Conservation (phyloP, 2,888 invertebrate genomes). For the Acrocyrtus sp. region DNA sequence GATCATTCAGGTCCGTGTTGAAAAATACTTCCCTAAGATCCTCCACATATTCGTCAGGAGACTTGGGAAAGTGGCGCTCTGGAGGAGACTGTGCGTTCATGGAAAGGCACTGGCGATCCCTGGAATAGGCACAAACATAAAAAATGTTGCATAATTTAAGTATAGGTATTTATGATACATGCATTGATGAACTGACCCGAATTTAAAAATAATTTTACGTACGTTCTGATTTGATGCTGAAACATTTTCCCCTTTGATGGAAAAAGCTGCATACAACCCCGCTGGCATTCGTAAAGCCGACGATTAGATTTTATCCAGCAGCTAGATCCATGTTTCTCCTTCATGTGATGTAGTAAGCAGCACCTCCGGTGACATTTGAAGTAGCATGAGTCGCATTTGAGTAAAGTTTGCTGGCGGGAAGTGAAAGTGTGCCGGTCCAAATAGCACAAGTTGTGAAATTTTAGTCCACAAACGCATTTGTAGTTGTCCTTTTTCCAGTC, state of each 20-base stretch:
- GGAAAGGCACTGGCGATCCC: constrained; percentile 13
- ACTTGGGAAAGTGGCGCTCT: not conserved
- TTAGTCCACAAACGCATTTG: constrained; percentile 21
- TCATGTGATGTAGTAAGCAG: constrained; percentile 30
- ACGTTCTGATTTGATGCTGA: constrained; percentile 23
- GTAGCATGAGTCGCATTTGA: constrained; percentile 17
- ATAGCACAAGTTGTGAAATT: not conserved
- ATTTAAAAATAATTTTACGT: no score
- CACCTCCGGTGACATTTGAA: constrained; percentile 11
- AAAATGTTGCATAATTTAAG: not conserved
- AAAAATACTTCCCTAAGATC: not conserved
- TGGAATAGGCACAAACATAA: not conserved
- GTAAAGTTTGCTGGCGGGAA: not conserved
- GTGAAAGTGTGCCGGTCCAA: constrained; percentile 13
- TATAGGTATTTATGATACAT: not conserved
- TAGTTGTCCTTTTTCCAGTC: constrained; percentile 29
- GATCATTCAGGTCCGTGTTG: not conserved
- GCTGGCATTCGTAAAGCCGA: constrained; percentile 26
- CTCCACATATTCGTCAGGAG: not conserved
- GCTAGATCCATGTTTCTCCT: constrained; percentile 13
- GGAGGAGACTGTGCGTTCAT: not conserved
- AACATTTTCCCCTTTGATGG: constrained; percentile 13
- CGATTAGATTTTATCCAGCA: not conserved
- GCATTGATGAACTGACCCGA: no score
- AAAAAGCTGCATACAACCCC: constrained; percentile 11